These are phyloP conservation scores for Formicarius rufipectus DNA, from an alignment of 2,113 vertebrate genomes.

Conservation along the genomic window DNA sequence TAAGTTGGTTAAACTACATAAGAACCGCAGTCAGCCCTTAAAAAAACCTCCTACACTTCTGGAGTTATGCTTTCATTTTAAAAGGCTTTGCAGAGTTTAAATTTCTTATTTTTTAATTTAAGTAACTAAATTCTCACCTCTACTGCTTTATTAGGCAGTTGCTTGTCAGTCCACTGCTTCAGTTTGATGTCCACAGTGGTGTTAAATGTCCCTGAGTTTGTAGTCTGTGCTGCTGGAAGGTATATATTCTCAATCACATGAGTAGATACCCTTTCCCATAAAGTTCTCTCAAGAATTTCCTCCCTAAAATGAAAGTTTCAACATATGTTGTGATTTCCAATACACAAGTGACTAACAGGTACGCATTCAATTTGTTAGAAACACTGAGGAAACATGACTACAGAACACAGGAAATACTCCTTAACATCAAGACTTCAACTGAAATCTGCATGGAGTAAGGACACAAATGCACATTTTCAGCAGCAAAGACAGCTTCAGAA, in stretches of 20 bases:
- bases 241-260: constrained; percentile 99
- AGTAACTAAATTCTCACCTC: constrained; percentile 80
- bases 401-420: background rate
- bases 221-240: constrained; percentile 94
- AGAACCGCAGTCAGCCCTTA: background rate
- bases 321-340: background rate
- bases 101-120: background rate
- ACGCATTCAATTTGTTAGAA: background rate
- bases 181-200: constrained; percentile 98
- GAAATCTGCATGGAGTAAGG: background rate
- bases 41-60: background rate
- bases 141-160: constrained; percentile 95
- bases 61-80: background rate
- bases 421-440: background rate
- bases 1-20: background rate
- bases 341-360: background rate
- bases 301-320: constrained; percentile 80
- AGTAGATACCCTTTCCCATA: constrained; percentile 98
- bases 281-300: constrained; percentile 91
- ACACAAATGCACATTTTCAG: background rate
- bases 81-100: background rate
- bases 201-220: constrained; percentile 96
- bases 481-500: background rate
- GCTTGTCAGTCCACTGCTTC: constrained; percentile 99
- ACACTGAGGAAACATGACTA: background rate